Base-by-base conservation (phyloP, 2,113 vertebrate species). In the Laticauda laticaudata region DNA sequence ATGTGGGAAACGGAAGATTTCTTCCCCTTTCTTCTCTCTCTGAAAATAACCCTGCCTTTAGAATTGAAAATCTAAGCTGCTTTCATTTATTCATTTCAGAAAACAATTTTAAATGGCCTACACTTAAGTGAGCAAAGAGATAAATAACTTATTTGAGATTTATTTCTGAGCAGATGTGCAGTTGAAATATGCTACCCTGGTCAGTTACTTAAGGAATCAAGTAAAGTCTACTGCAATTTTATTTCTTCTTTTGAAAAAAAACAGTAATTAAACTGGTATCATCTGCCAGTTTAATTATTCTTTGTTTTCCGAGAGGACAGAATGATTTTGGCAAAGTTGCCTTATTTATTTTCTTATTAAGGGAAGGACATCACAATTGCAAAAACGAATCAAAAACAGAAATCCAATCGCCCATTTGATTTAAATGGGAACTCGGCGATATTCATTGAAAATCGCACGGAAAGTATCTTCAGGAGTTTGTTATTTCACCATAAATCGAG, bases 1-100 rank as follows among this genome's bases (percentile, higher is more conserved):
- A 98, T 97, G 96, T 98, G 97, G 98, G 97, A 98, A 98, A 96
- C 34, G 15, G 55, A 43, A 94, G 90, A 93, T 94, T 95, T 93
- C 90, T 92, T 51, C 88, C 24, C 86, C 61, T 81, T 8, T 56
- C 29, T n/a, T 94, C 95, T 53, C 12, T 86, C 12, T 57, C 92
- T 93, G 94, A 97, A 97, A 97, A 96, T 91, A 95, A 93, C 24
- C 91, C 90, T 92, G 51, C 95, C 94, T 97, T 96, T 94, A 92
- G 57, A 92, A 55, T 96, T 93, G 93, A 96, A 96, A 93, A 93
- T 93, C 94, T 94, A 94, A 90, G 94, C 64, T 86, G 94, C 94
- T 89, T 55, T 90, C 29, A 34, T 24, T 86, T 21, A 54, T 61
- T 90, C 10, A 34, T 55, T 61, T 61, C 12, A 48, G 57, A 61